Base-by-base conservation (phyloP, 1,140 invertebrate species). In the Theocolax elegans region DNA sequence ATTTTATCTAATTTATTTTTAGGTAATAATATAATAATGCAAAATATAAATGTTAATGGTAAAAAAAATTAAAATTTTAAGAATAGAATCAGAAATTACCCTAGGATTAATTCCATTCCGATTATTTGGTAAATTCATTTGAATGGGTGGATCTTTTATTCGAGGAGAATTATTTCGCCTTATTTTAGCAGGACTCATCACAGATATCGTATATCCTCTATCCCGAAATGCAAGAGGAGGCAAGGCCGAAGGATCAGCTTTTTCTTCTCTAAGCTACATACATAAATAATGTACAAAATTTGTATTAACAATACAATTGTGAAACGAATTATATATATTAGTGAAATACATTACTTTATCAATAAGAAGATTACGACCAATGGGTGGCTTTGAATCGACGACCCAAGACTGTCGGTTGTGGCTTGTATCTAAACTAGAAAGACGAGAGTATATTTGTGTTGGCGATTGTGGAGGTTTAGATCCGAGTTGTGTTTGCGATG, bases 141-240 rank as follows among this genome's bases (percentile, higher is more conserved):
- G 63, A 3, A 56, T 15, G 1, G 88, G 87, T 0, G 84, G 74
- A 62, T 91, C 89, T 77, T 89, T 89, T 15, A 81, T 72, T 21
- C 85, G 81, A 31, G 84, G 84, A 1, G 85, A 84, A 77, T 81
- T 85, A 46, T 83, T 82, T 35, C 83, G 77, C 51, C 84, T 79
- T 42, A 84, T 80, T 67, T 87, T 86, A 9, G 88, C 88, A 3
- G 92, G 91, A 77, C 90, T 93, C 91, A 95, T 94, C 1, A 95
- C 94, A 19, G 94, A 93, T 74, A 96, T 95, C 15, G 95, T 97
- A 77, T 94, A 90, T 40, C 91, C 91, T 76, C 95, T 87, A 77
- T 92, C 92, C 64, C 93, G 87, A 74, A 89, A 89, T 53, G 88
- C 86, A 53, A 89, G 82, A 63, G 89, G 88, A 53, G 89, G 89